Evolutionary conservation across 2,888 invertebrate species (phyloP).

Genomic region (Crossocerus cetratus): DNA sequence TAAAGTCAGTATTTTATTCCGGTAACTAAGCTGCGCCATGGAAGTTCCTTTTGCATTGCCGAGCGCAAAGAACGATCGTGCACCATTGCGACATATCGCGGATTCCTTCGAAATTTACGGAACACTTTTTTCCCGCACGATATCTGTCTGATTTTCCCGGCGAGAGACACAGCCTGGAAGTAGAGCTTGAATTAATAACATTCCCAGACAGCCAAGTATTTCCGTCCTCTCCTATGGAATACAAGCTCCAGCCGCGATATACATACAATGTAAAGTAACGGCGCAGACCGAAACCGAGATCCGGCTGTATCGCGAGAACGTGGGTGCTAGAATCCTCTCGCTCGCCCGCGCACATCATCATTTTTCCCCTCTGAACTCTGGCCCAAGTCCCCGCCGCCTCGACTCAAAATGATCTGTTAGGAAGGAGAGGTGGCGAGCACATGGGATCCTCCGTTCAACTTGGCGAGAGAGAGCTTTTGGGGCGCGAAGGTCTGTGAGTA

Average conservation of each 20-base stretch:
- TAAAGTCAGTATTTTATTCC: conserved; percentile 37
- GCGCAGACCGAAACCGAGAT: too few relatives aligned
- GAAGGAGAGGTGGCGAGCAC: too few relatives aligned
- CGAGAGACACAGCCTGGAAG: neutral
- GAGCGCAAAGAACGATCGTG: neutral
- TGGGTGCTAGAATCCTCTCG: too few relatives aligned
- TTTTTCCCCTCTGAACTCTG: too few relatives aligned
- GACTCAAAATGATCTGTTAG: too few relatives aligned
- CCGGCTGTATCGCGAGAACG: too few relatives aligned
- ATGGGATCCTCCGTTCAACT: too few relatives aligned
- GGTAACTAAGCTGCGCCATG: conserved; percentile 4
- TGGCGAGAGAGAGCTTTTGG: conserved; percentile 12
- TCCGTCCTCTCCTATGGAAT: neutral
- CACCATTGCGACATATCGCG: conserved; percentile 1
- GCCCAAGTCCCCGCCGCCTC: too few relatives aligned
- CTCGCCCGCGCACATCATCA: too few relatives aligned
- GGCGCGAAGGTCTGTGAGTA: neutral
- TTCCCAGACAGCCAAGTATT: neutral
- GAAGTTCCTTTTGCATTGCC: conserved; percentile 10
- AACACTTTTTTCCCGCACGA: neutral
- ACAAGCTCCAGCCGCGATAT: too few relatives aligned
- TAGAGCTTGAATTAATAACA: neutral
- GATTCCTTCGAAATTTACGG: neutral
- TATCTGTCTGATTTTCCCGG: too few relatives aligned
- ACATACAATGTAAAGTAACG: too few relatives aligned